Conservation (phyloP, 2,113 vertebrate genomes). For the Suncus etruscus region DNA sequence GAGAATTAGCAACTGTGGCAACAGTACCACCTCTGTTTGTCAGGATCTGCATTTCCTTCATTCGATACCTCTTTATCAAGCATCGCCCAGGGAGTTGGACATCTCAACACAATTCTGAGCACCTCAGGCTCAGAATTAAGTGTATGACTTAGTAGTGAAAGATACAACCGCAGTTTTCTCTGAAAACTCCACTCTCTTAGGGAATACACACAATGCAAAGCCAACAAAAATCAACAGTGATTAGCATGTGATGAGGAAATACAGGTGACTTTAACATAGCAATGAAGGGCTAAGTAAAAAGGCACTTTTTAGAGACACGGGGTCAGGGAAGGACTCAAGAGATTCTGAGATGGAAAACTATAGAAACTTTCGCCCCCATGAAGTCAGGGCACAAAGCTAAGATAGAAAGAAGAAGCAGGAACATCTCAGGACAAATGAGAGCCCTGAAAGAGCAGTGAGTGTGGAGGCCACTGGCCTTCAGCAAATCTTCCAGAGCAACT, state of each 20-base stretch:
- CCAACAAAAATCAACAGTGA: neutral
- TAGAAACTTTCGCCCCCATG: neutral
- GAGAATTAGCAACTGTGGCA: neutral
- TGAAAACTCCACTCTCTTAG: neutral
- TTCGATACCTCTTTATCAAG: neutral
- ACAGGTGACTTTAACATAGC: neutral
- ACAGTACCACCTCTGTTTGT: neutral
- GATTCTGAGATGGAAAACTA: neutral
- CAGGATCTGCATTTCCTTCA: neutral
- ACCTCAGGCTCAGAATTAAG: neutral
- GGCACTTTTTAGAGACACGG: neutral
- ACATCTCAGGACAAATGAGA: neutral
- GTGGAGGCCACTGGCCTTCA: rapidly evolving
- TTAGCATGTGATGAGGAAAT: neutral
- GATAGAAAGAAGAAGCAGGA: neutral
- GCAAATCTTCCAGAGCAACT: too few species aligned
- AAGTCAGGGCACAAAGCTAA: neutral
- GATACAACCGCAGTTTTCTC: neutral
- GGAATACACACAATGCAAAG: neutral
- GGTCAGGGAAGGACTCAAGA: neutral
- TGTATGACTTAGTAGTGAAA: neutral
- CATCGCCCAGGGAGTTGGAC: neutral
- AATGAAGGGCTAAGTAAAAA: neutral
- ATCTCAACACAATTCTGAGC: too few species aligned
- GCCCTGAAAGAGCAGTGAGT: too few species aligned